A percentile compares a stretch with the other conserved stretches of the same genome.
phyloP scores from a whole-genome alignment of 2,888 invertebrate species.

The Dendrolimus houi region DNA sequence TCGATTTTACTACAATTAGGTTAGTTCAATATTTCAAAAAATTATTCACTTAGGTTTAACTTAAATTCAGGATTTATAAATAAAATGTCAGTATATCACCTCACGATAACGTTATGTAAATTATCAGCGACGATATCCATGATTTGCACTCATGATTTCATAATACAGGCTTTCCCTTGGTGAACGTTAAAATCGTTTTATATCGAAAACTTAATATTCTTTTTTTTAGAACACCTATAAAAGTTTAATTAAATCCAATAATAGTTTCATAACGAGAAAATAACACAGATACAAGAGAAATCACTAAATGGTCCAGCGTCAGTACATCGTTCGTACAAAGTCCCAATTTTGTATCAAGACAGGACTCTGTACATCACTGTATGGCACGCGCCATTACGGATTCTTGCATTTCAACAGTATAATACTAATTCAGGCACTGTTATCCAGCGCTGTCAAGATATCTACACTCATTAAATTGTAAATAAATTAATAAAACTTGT shows the following conservation, averaged over 20 bases:
- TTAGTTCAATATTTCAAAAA: constrained; percentile 46
- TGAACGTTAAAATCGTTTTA: constrained; percentile 26
- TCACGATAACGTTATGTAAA: constrained; percentile 29
- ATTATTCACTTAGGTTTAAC: constrained; percentile 19
- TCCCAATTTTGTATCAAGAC: constrained; percentile 57
- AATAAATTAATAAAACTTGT: constrained; percentile 13
- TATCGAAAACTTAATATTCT: constrained; percentile 63
- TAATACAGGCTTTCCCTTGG: constrained; percentile 35
- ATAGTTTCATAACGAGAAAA: constrained; percentile 23
- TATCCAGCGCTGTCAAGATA: constrained; percentile 3
- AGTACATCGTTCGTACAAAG: constrained; percentile 44
- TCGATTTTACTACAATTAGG: constrained; percentile 45
- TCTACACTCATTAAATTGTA: constrained; percentile 12
- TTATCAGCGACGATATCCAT: constrained; percentile 29
- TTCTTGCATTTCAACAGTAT: constrained; percentile 17
- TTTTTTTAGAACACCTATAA: constrained; percentile 37
- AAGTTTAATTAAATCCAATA: constrained; percentile 19
- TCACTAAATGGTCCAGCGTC: constrained; percentile 38
- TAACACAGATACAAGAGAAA: constrained; percentile 37
- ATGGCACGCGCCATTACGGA: constrained; percentile 65
- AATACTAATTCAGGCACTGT: constrained; percentile 5
- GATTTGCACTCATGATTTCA: constrained; percentile 39
- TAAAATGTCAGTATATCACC: constrained; percentile 31
- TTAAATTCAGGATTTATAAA: constrained; percentile 28
- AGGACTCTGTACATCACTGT: constrained; percentile 32